Percentiles rank a stretch among this genome's conserved stretches.
These are phyloP conservation scores for Enteromius radiatus DNA, from an alignment of 2,797 vertebrate species.

Conservation along the genomic window DNA sequence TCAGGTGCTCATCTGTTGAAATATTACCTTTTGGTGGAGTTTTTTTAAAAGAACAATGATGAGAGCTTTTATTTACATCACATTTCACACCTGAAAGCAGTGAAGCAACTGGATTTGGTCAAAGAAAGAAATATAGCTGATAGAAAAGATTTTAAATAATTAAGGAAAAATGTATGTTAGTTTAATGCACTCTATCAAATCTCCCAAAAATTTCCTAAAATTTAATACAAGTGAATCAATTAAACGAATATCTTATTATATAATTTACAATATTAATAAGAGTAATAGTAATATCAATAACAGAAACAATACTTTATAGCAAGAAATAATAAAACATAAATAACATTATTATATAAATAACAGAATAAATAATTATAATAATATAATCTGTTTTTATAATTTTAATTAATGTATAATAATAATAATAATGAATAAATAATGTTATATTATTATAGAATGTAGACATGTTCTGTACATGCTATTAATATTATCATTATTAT, in stretches of 20 bases:
- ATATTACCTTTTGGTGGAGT: neutral
- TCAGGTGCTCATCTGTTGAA: constrained; percentile 21
- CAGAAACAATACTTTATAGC: neutral
- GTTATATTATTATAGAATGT: neutral
- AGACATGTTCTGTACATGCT: neutral
- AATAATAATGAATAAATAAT: neutral
- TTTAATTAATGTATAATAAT: neutral
- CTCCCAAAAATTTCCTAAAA: neutral
- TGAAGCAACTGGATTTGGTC: neutral
- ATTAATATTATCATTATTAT: neutral
- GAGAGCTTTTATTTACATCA: neutral
- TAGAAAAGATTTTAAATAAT: neutral
- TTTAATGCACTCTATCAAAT: neutral
- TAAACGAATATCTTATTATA: no score
- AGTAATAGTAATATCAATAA: neutral
- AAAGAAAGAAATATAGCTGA: neutral
- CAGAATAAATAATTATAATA: neutral
- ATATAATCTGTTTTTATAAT: neutral
- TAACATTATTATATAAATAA: neutral
- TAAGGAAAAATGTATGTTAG: neutral
- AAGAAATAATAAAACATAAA: neutral
- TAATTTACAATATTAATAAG: no score
- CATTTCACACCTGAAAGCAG: neutral
- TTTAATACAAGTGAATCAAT: no score
- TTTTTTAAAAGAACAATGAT: neutral